phyloP scores from a whole-genome alignment of 2,888 invertebrate genomes.

The Drosophila algonquin region DNA sequence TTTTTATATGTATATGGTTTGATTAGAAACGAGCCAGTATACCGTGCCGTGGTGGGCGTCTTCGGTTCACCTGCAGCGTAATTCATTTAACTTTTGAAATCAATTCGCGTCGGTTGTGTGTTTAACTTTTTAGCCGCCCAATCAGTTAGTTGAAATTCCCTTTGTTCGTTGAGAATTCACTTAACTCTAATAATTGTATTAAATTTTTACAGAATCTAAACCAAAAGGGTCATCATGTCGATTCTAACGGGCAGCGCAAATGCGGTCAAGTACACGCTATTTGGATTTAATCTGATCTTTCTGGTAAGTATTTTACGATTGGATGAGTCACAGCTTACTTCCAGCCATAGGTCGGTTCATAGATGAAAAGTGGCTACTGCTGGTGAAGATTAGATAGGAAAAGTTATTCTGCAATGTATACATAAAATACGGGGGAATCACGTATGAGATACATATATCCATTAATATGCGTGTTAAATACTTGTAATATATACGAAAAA shows the following conservation, averaged over 20 bases:
- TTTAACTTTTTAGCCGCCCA: neutral
- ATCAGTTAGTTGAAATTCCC: constrained; percentile 11
- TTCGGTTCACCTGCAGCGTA: constrained; percentile 12
- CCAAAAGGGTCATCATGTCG: constrained; percentile 74
- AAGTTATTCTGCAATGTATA: neutral
- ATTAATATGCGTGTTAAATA: neutral
- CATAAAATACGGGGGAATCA: neutral
- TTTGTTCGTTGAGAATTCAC: neutral
- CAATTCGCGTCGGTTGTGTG: constrained; percentile 50
- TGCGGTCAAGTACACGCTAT: constrained; percentile 89
- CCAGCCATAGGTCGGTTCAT: constrained; percentile 9
- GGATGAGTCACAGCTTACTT: constrained; percentile 17
- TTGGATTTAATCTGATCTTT: constrained; percentile 89
- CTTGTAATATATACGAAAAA: neutral
- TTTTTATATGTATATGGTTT: constrained; percentile 17
- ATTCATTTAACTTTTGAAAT: constrained; percentile 52
- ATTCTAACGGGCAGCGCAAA: constrained; percentile 85
- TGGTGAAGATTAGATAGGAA: constrained; percentile 7
- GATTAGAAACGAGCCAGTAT: constrained; percentile 57
- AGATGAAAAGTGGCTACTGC: too few relatives aligned
- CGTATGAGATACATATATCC: neutral
- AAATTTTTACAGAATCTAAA: constrained; percentile 25
- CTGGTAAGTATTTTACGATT: constrained; percentile 86
- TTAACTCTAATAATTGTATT: constrained; percentile 3
- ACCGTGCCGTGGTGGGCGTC: constrained; percentile 12